Percentiles rank a stretch among this genome's conserved stretches.
phyloP scores from a whole-genome alignment of 2,797 vertebrate species.

The Telmatherina bonti region DNA sequence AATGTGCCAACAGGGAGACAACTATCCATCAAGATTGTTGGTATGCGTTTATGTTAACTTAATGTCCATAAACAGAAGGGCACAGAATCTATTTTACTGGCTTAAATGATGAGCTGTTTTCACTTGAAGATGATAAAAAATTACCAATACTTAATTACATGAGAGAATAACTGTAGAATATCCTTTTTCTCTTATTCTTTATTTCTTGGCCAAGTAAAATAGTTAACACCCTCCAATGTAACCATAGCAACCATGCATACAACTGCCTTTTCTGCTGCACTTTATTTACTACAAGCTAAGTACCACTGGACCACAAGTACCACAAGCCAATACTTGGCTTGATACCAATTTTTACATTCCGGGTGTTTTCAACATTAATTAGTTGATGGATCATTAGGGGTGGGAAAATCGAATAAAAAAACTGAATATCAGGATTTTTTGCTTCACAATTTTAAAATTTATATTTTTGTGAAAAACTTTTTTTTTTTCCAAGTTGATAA shows the following conservation, averaged over 20 bases:
- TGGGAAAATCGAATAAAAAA: conserved; percentile 8
- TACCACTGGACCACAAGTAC: too few species aligned
- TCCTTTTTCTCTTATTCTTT: neutral
- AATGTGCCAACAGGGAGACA: conserved; percentile 27
- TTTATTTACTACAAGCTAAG: neutral
- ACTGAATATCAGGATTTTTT: too few species aligned
- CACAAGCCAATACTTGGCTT: neutral
- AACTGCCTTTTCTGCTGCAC: neutral
- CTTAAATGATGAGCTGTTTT: neutral
- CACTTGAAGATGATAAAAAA: neutral
- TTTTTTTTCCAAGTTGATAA: too few species aligned
- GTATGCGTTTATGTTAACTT: neutral
- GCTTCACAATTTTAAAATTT: too few species aligned
- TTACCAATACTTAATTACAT: neutral
- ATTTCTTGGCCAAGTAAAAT: neutral
- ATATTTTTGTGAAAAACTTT: too few species aligned
- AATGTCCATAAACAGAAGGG: neutral
- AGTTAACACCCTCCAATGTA: neutral
- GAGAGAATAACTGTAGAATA: neutral
- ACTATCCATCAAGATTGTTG: conserved; percentile 23
- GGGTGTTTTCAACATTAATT: neutral
- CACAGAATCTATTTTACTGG: neutral
- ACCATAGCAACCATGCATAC: neutral
- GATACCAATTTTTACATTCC: neutral
- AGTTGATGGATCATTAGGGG: neutral